Evolutionary conservation across 2,888 invertebrate species (phyloP).

Genomic region (Omphaloscelis lunosa): DNA sequence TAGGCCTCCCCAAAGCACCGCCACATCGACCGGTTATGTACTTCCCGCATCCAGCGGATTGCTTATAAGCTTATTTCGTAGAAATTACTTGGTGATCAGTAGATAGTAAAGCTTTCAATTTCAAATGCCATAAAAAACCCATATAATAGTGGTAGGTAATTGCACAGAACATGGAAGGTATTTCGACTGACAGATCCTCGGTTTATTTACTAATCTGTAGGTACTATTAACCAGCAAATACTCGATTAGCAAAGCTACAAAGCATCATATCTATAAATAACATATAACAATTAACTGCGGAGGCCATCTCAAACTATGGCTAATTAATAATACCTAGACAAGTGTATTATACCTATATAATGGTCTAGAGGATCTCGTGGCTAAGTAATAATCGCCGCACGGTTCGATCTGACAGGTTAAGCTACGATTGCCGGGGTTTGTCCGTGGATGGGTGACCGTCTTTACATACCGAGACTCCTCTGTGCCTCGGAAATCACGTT

Average conservation of each 20-base stretch:
- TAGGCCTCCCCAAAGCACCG: too few relatives aligned
- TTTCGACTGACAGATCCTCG: too few relatives aligned
- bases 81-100: neutral
- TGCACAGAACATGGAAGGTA: neutral
- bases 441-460: too few relatives aligned
- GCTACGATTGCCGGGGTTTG: too few relatives aligned
- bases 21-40: too few relatives aligned
- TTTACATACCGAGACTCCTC: too few relatives aligned
- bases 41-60: neutral
- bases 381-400: too few relatives aligned
- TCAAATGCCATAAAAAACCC: neutral
- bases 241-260: neutral
- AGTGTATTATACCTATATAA: neutral
- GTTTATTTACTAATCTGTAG: neutral
- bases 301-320: neutral
- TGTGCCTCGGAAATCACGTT: too few relatives aligned
- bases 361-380: too few relatives aligned
- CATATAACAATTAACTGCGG: neutral
- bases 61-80: too few relatives aligned
- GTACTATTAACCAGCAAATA: neutral
- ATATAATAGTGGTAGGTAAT: too few relatives aligned
- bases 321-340: slow-evolving; percentile 4
- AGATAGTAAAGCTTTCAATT: neutral
- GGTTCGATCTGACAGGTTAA: too few relatives aligned
- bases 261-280: neutral